phyloP scores from a whole-genome alignment of 2,113 vertebrate species.

The Lepus timidus region DNA sequence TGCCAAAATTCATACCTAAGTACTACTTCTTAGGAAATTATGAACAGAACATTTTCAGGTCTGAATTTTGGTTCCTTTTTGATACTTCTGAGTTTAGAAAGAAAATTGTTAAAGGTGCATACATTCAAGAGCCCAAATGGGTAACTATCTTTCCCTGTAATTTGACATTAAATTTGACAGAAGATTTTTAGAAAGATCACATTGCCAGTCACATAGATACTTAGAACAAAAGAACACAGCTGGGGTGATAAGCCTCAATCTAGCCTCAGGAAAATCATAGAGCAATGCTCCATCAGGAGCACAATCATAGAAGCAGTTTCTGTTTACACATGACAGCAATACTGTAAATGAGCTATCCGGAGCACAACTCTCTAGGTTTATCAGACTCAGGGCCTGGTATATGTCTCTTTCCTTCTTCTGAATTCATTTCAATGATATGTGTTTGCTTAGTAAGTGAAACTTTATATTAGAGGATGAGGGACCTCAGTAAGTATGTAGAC shows the following conservation, averaged over 20 bases:
- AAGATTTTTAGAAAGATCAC: neutral
- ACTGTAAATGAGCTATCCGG: neutral
- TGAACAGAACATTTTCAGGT: conserved; percentile 45
- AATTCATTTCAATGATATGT: conserved; percentile 33
- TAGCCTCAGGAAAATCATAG: neutral
- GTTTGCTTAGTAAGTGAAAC: conserved; percentile 26
- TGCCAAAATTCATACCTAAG: conserved; percentile 56
- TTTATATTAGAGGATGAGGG: neutral
- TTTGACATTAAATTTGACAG: neutral
- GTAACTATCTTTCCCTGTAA: neutral
- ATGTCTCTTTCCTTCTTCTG: neutral
- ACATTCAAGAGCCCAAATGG: neutral
- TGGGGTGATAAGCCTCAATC: neutral
- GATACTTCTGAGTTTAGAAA: conserved; percentile 71
- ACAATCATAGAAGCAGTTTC: neutral
- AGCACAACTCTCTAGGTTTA: neutral
- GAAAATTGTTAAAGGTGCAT: neutral
- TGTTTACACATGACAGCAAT: no score
- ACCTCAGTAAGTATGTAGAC: neutral
- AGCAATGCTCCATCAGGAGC: neutral
- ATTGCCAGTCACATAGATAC: neutral
- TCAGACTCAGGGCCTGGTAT: neutral
- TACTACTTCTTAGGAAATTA: conserved; percentile 56
- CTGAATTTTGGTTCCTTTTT: conserved; percentile 59
- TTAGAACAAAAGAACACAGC: no score